A percentile compares a stretch with the other conserved stretches of the same genome.
Conservation (phyloP, 2,888 invertebrate genomes). For the Dioctria linearis region DNA sequence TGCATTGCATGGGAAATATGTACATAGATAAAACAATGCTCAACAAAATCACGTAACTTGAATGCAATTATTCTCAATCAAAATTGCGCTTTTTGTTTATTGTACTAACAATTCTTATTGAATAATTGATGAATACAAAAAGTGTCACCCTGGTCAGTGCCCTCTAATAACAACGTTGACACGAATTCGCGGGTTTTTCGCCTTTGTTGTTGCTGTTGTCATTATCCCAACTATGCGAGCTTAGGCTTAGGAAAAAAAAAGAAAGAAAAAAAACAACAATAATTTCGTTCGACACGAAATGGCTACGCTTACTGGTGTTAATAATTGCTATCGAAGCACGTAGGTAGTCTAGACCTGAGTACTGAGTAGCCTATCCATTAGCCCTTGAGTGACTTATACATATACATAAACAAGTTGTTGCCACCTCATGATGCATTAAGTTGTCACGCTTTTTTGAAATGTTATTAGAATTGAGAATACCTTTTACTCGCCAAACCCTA, state of each 20-base stretch:
- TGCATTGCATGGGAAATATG: too few species aligned
- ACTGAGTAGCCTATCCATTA: background rate
- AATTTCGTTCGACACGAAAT: conserved; percentile 16
- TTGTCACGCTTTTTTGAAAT: background rate
- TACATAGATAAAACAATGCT: too few species aligned
- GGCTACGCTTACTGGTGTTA: background rate
- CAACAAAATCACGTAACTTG: background rate
- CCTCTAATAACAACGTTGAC: conserved; percentile 5
- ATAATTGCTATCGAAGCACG: conserved; percentile 20
- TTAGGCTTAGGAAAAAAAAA: background rate
- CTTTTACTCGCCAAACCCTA: too few species aligned
- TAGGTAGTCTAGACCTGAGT: conserved; percentile 10
- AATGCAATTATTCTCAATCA: conserved; percentile 2
- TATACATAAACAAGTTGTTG: too few species aligned
- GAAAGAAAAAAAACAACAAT: background rate
- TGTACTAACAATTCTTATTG: too few species aligned
- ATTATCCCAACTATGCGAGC: background rate
- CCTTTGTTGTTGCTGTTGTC: background rate
- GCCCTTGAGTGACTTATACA: too few species aligned
- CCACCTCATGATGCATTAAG: background rate
- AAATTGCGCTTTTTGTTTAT: background rate
- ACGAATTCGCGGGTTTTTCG: background rate
- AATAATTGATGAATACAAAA: too few species aligned
- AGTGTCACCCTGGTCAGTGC: conserved; percentile 3
- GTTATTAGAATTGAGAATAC: too few species aligned